Evolutionary conservation across 2,113 vertebrate species (phyloP).

Genomic region (Rutilus rutilus): DNA sequence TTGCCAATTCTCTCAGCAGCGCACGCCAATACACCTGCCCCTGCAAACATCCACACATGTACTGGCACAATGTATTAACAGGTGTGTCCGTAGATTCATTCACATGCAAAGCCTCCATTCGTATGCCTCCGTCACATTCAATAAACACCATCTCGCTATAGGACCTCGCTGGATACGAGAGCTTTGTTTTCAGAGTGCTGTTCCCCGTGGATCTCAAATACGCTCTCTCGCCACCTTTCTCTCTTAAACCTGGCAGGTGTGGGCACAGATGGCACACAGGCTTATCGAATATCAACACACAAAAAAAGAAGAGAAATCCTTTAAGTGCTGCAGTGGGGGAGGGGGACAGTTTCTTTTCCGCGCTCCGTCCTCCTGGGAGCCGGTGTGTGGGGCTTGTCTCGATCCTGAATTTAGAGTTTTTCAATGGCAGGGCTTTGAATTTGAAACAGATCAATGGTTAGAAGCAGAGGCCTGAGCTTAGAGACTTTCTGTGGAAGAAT

Average conservation of each 20-base stretch:
- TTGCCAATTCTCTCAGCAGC: slow-evolving; percentile 53
- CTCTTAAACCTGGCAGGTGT: slow-evolving; percentile 51
- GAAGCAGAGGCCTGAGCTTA: slow-evolving; percentile 37
- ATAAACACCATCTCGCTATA: slow-evolving; percentile 10
- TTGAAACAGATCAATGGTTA: slow-evolving; percentile 61
- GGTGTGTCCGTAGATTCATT: slow-evolving; percentile 30
- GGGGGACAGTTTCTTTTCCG: not conserved
- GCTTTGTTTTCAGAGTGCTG: slow-evolving; percentile 10
- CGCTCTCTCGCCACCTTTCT: not conserved
- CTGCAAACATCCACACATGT: slow-evolving; percentile 28
- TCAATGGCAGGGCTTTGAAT: slow-evolving; percentile 59
- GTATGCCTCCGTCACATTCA: slow-evolving; percentile 12
- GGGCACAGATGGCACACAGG: slow-evolving; percentile 29
- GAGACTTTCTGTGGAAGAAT: slow-evolving; percentile 32
- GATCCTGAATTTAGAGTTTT: slow-evolving; percentile 40
- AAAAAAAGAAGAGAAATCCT: slow-evolving; percentile 18
- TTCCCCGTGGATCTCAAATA: slow-evolving; percentile 10
- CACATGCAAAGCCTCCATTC: slow-evolving; percentile 15
- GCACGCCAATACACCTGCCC: slow-evolving; percentile 49
- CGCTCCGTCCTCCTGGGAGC: not conserved
- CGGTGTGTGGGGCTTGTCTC: slow-evolving; percentile 26
- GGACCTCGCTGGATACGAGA: not conserved
- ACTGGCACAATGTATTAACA: slow-evolving; percentile 34
- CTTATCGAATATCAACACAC: slow-evolving; percentile 30
- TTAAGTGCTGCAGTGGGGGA: slow-evolving; percentile 18